Evolutionary conservation across 2,888 invertebrate genomes (phyloP).

Genomic region (Coecobrya sp.): DNA sequence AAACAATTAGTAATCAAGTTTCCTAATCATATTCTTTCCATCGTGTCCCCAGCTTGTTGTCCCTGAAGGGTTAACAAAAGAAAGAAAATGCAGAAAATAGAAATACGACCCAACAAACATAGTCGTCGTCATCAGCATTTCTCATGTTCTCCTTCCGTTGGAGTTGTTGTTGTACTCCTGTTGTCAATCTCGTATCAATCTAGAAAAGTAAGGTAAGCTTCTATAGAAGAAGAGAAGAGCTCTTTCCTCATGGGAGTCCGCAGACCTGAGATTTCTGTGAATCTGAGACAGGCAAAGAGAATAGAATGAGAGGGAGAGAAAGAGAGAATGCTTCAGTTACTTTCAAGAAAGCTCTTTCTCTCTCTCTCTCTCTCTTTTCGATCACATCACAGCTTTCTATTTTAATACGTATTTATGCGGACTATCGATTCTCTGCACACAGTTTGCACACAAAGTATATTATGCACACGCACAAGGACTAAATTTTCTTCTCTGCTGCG

Average conservation of each 20-base stretch:
- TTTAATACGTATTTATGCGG: conserved; percentile 15
- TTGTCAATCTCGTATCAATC: conserved; percentile 33
- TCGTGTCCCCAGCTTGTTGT: conserved; percentile 6
- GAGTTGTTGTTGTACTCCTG: not conserved
- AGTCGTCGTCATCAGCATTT: not conserved
- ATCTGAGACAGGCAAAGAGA: conserved; percentile 1
- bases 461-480: not conserved
- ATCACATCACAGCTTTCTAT: conserved; percentile 23
- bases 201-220: not conserved
- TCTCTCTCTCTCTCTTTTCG: not conserved
- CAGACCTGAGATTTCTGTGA: not conserved
- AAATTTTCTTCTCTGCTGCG: not conserved
- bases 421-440: not conserved
- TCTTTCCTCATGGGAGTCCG: conserved; percentile 6
- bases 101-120: not conserved
- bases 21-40: not conserved
- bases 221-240: not conserved
- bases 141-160: conserved; percentile 20
- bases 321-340: conserved; percentile 24
- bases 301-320: conserved; percentile 6
- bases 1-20: conserved; percentile 12
- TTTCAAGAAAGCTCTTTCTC: conserved; percentile 8
- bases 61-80: conserved; percentile 19
- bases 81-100: not conserved
- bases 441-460: not conserved